Evolutionary conservation across 2,797 vertebrate genomes (phyloP), one percentile per base, ranked within the genome.

Genomic region (Naso thynnoides): DNA sequence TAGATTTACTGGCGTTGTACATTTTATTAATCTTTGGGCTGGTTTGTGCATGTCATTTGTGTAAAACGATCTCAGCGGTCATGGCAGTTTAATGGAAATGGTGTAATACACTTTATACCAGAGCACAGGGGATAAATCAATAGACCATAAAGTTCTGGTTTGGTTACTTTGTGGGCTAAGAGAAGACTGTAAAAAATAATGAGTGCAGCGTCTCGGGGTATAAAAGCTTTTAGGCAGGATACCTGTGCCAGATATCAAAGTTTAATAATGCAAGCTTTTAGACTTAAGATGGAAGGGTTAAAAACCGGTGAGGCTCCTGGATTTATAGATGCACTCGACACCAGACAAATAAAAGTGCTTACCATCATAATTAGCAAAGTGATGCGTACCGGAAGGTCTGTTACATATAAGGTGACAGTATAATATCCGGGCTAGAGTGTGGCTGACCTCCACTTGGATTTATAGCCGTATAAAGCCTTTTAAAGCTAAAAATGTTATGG

Each of bases 51-150:
- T 68, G 73, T 70, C 50, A 19, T 73, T 45, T 8, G 16, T 52
- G 58, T 67, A 86, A 82, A 61, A 74, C 6, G 27, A 83, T 71
- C 50, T 41, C 57, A 60, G 26, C 6, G n/a, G 41, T 65, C 27
- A 13, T 60, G 65, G 49, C 49, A 21, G 41, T 84, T 88, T 88
- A 86, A 89, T 83, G 47, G 70, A 59, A 61, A 55, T 65, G 76
- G 71, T 62, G 58, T 76, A 79, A 85, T 88, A 71, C 70, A 75
- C 71, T 86, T 73, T 57, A 61, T 74, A 68, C 48, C 67, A 29
- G 56, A 56, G 24, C 41, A 62, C 67, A 29, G 29, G 36, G 50
- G 19, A 76, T 81, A 76, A 89, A 88, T 91, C 86, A 88, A 81
- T 75, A 72, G n/a, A 29, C 68, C 36, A 56, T 75, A 78, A 77